A percentile compares a stretch with the other conserved stretches of the same genome.
Conservation (phyloP, 1,140 invertebrate species). For the Neuroterus valhalla region DNA sequence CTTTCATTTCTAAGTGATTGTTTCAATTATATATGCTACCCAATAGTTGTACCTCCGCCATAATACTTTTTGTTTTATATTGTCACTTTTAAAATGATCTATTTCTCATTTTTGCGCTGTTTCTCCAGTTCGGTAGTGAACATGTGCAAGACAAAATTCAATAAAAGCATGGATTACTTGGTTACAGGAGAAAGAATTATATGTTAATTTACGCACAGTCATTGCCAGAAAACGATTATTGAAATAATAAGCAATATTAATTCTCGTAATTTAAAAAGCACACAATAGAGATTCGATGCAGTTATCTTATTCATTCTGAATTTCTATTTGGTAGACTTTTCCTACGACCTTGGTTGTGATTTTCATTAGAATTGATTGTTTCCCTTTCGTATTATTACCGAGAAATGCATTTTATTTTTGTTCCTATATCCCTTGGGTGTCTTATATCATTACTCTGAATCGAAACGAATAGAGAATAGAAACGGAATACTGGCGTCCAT, state of each 20-base stretch:
- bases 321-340: background rate
- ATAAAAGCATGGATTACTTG: too few relatives aligned
- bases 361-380: conserved; percentile 5
- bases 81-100: background rate
- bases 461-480: background rate
- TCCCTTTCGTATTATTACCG: too few relatives aligned
- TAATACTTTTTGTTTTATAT: background rate
- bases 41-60: background rate
- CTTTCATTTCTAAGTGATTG: background rate
- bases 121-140: too few relatives aligned
- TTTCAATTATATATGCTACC: background rate
- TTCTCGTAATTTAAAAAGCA: too few relatives aligned
- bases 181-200: background rate
- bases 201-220: background rate
- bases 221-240: background rate
- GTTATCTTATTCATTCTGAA: too few relatives aligned
- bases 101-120: background rate
- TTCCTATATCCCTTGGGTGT: background rate
- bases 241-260: too few relatives aligned
- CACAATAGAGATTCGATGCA: too few relatives aligned
- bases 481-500: conserved; percentile 42
- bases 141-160: too few relatives aligned
- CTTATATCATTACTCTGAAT: background rate
- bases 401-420: background rate
- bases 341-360: background rate